phyloP scores from a whole-genome alignment of 30 jellyfish, hydroid and myxozoan genomes.

The Pelagia noctiluca region DNA sequence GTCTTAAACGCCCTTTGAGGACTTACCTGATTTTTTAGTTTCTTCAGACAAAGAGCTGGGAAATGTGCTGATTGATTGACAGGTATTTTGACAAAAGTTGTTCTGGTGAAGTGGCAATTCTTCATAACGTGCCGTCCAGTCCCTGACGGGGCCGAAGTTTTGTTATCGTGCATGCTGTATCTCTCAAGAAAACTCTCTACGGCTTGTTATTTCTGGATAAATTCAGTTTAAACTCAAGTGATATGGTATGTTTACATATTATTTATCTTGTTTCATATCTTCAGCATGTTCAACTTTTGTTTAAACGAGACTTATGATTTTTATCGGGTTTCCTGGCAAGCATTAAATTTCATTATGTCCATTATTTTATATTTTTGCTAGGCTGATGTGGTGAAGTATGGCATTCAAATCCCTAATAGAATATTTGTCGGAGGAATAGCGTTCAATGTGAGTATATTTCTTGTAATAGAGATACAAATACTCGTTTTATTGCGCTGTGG shows the following conservation, averaged over 20 bases:
- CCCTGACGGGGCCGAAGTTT: conserved; percentile 70
- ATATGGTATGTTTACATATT: not conserved
- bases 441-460: conserved; percentile 82
- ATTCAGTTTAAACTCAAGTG: not conserved
- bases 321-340: conserved; percentile 43
- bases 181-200: conserved; percentile 2
- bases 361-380: conserved; percentile 24
- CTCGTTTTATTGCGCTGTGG: too few relatives aligned
- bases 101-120: conserved; percentile 76
- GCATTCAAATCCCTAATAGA: conserved; percentile 98
- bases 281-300: not conserved
- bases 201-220: conserved; percentile 9
- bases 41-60: conserved; percentile 53
- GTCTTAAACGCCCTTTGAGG: conserved; percentile 41
- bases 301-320: too few relatives aligned
- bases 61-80: conserved; percentile 80
- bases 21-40: conserved; percentile 25
- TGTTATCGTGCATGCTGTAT: conserved; percentile 67
- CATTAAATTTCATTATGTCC: not conserved
- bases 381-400: conserved; percentile 99
- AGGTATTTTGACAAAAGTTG: conserved; percentile 74
- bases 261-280: not conserved
- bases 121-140: conserved; percentile 77
- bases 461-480: too few relatives aligned
- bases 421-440: conserved; percentile 99